phyloP scores from a whole-genome alignment of 2,797 vertebrate species.

The Triplophysa yarkandensis region DNA sequence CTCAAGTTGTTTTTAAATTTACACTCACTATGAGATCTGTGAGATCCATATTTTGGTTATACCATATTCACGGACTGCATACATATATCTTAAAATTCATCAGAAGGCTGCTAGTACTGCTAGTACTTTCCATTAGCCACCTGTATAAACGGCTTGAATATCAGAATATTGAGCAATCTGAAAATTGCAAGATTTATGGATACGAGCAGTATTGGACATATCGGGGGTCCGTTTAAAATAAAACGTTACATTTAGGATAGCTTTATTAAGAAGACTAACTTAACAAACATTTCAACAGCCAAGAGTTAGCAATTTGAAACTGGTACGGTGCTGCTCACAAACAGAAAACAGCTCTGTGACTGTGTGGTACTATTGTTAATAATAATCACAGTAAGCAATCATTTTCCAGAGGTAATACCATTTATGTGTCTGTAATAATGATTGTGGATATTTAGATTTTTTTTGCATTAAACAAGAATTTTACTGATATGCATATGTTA shows the following conservation, averaged over 20 bases:
- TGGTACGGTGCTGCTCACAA: background rate
- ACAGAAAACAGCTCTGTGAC: background rate
- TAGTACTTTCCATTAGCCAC: background rate
- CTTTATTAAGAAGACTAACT: background rate
- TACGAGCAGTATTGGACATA: background rate
- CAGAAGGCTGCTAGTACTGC: background rate
- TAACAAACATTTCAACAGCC: background rate
- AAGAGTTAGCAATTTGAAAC: background rate
- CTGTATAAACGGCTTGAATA: background rate
- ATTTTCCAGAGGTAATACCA: background rate
- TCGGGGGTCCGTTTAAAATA: background rate
- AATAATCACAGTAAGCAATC: background rate
- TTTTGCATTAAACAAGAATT: slow-evolving; percentile 1
- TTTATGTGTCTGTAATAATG: background rate
- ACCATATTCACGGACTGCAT: background rate
- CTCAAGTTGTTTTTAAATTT: slow-evolving; percentile 75
- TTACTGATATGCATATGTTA: background rate
- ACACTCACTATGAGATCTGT: slow-evolving; percentile 71
- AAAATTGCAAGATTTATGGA: background rate
- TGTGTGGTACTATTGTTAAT: background rate
- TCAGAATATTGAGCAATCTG: too few relatives aligned
- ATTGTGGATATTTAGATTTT: background rate
- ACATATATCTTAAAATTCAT: too few relatives aligned
- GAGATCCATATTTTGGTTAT: slow-evolving; percentile 63
- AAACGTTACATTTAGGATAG: background rate